These are phyloP conservation scores for Strix aluco DNA, from an alignment of 2,113 vertebrate genomes.

Conservation along the genomic window DNA sequence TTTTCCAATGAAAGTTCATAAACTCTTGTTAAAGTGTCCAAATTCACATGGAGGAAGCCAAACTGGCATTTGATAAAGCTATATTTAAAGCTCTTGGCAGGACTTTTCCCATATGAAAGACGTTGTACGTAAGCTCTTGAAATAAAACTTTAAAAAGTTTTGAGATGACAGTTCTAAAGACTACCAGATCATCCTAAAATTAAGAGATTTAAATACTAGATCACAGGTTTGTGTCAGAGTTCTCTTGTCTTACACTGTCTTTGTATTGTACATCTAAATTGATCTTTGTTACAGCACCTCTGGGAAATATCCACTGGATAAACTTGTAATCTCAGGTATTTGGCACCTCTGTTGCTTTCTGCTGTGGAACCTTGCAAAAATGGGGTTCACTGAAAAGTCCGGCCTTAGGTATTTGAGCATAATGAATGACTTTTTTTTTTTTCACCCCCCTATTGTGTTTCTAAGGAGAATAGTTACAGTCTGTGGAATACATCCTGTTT, in stretches of 20 bases:
- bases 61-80: conserved; percentile 22
- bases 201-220: not conserved
- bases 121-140: not conserved
- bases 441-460: not conserved
- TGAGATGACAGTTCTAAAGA: not conserved
- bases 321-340: conserved; percentile 34
- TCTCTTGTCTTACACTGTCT: not conserved
- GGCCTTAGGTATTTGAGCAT: not conserved
- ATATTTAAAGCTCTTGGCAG: conserved; percentile 33
- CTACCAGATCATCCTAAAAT: not conserved
- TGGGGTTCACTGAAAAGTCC: conserved; percentile 15
- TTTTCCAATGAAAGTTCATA: conserved; percentile 19
- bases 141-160: not conserved
- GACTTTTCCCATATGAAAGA: conserved; percentile 24
- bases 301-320: conserved; percentile 46
- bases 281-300: not conserved
- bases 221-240: conserved; percentile 5
- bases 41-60: conserved; percentile 24
- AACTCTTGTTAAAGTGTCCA: conserved; percentile 34
- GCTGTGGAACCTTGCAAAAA: not conserved
- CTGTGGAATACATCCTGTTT: conserved; percentile 47
- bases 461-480: not conserved
- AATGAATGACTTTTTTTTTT: not conserved
- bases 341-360: conserved; percentile 30
- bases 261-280: not conserved